Base-by-base conservation (phyloP, 2,797 vertebrate genomes). In the Neosilurus hyrtlii region DNA sequence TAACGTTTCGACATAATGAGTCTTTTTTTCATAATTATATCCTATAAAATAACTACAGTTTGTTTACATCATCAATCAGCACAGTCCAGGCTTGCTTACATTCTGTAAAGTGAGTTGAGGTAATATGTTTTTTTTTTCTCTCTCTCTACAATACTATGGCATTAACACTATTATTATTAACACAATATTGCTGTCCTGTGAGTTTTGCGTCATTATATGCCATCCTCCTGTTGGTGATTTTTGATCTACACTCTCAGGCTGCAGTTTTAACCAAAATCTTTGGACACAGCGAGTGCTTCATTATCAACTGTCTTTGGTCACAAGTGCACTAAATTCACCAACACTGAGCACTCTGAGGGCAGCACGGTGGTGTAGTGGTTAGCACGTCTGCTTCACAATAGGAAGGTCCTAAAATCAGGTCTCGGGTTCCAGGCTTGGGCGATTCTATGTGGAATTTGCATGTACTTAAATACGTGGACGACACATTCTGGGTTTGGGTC, bases 41-140 rank as follows among this genome's bases (percentile, higher is more conserved):
- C 43, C 61, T 65, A 20, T 52, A 51, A 78, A 52, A 78, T n/a
- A 16, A 43, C 35, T 43, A 76, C 74, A 76, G 35, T 61, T 12
- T 62, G 35, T 62, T 76, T 61, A 62, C 57, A 9, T 62, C 30
- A 59, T 75, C 57, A 61, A 16, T 43, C 57, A 61, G 73, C 1
- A 9, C 56, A 15, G 35, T 63, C 14, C 20, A 78, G 61, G 9
- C 22, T 77, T 76, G 59, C 37, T 77, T 77, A 62, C 14, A 65
- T 24, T 56, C 24, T 73, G 52, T 49, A 73, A 73, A 30, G 26
- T 65, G 24, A 65, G 62, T 12, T 52, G 61, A 52, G 61, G 76
- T 52, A 78, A 52, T 30, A 52, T 1, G 15, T 6, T 20, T 52
- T 30, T 20, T 65, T 65, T 75, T 20, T 30, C 43, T 61, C 37